These are phyloP conservation scores for Aquatica leii DNA, from an alignment of 2,888 invertebrate species.

Conservation along the genomic window DNA sequence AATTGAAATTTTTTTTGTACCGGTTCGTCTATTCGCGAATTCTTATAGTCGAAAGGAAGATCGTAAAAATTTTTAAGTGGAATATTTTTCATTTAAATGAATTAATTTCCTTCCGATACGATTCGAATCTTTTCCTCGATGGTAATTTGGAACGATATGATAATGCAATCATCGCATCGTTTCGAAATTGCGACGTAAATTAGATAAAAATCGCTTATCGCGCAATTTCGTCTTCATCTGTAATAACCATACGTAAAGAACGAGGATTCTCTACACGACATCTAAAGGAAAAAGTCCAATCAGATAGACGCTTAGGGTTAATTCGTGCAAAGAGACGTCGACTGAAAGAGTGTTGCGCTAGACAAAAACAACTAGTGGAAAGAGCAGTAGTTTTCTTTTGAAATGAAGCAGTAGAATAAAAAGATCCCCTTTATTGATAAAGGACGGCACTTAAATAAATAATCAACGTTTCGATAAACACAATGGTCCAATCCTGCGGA, in stretches of 20 bases:
- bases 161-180: constrained; percentile 16
- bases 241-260: constrained; percentile 33
- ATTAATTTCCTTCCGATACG: constrained; percentile 10
- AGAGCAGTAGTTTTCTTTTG: constrained; percentile 27
- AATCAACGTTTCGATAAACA: constrained; percentile 42
- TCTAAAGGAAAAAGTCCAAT: constrained; percentile 35
- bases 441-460: constrained; percentile 39
- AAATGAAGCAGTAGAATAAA: constrained; percentile 32
- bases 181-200: constrained; percentile 31
- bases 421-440: constrained; percentile 38
- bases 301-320: constrained; percentile 36
- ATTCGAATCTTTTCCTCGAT: constrained; percentile 10
- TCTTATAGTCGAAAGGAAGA: no score
- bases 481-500: constrained; percentile 31
- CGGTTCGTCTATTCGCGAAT: no score
- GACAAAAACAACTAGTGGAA: constrained; percentile 26
- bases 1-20: no score
- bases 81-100: no score
- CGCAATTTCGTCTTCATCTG: constrained; percentile 27
- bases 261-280: constrained; percentile 27
- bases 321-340: constrained; percentile 36
- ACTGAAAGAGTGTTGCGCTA: constrained; percentile 5
- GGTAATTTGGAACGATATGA: constrained; percentile 18
- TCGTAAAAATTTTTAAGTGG: no score
- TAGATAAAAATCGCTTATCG: constrained; percentile 39